Evolutionary conservation across 2,888 invertebrate genomes (phyloP).

Genomic region (Boloria selene): DNA sequence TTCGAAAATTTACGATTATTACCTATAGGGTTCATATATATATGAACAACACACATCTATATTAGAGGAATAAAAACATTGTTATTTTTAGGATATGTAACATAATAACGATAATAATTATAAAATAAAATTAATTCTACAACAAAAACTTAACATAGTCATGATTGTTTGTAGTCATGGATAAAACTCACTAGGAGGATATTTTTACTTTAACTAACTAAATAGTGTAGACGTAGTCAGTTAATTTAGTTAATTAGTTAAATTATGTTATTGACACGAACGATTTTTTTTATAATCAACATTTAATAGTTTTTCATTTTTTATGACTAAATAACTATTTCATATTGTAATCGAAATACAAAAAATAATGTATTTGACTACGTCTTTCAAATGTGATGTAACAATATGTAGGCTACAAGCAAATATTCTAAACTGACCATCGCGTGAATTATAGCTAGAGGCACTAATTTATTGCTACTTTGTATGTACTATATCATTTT

Average conservation of each 20-base stretch:
- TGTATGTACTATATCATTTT: conserved; percentile 10
- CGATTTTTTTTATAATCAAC: too few species aligned
- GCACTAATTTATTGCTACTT: conserved; percentile 35
- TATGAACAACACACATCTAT: background rate
- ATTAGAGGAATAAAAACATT: conserved; percentile 8
- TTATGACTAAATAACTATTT: too few species aligned
- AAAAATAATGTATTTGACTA: conserved; percentile 1
- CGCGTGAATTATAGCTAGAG: conserved; percentile 31
- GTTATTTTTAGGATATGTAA: conserved; percentile 4
- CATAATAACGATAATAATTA: conserved; percentile 3
- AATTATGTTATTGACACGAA: too few species aligned
- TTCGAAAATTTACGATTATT: conserved; percentile 9
- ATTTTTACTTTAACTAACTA: conserved; percentile 1
- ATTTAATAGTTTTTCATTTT: too few species aligned
- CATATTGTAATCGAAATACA: background rate
- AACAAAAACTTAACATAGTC: conserved; percentile 38
- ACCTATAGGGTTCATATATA: conserved; percentile 1
- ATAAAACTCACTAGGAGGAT: conserved; percentile 36
- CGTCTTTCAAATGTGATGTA: conserved; percentile 20
- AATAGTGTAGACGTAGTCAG: conserved; percentile 1
- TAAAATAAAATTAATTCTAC: conserved; percentile 16
- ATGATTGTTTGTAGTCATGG: conserved; percentile 44
- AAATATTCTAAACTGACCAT: conserved; percentile 45
- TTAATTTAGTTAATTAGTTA: background rate
- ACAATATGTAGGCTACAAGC: conserved; percentile 6